Conservation (phyloP, 2,113 vertebrate species). For the Scomber japonicus region DNA sequence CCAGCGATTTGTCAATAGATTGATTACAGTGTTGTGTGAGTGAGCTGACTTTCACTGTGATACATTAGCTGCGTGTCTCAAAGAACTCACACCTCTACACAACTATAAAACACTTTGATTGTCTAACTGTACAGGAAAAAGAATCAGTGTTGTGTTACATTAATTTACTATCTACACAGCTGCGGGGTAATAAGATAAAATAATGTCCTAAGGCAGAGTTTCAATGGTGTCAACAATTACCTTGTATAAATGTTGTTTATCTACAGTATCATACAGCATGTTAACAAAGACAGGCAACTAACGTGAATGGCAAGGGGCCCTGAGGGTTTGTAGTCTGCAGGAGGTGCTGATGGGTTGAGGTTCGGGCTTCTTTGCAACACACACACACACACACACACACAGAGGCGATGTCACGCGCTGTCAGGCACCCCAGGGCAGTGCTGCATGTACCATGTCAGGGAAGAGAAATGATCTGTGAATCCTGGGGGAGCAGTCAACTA, state of each 20-base stretch:
- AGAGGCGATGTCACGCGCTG: conserved; percentile 61
- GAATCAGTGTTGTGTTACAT: background rate
- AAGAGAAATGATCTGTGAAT: conserved; percentile 84
- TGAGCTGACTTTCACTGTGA: conserved; percentile 9
- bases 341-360: conserved; percentile 62
- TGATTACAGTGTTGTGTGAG: conserved; percentile 12
- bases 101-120: conserved; percentile 28
- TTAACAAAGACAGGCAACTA: conserved; percentile 49
- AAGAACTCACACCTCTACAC: background rate
- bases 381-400: conserved; percentile 28
- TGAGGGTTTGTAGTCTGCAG: conserved; percentile 48
- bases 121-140: background rate
- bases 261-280: conserved; percentile 19
- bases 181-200: background rate
- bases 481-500: conserved; percentile 77
- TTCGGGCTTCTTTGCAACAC: conserved; percentile 37
- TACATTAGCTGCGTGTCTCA: conserved; percentile 8
- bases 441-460: conserved; percentile 78
- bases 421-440: conserved; percentile 71
- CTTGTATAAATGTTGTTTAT: conserved; percentile 34
- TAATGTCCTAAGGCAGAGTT: conserved; percentile 1
- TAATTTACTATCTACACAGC: conserved; percentile 10
- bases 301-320: conserved; percentile 42
- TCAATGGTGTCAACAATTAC: conserved; percentile 23
- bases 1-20: conserved; percentile 31